Conservation (phyloP, 30 jellyfish, hydroid and myxozoan species). For the Phacellophora camtschatica region DNA sequence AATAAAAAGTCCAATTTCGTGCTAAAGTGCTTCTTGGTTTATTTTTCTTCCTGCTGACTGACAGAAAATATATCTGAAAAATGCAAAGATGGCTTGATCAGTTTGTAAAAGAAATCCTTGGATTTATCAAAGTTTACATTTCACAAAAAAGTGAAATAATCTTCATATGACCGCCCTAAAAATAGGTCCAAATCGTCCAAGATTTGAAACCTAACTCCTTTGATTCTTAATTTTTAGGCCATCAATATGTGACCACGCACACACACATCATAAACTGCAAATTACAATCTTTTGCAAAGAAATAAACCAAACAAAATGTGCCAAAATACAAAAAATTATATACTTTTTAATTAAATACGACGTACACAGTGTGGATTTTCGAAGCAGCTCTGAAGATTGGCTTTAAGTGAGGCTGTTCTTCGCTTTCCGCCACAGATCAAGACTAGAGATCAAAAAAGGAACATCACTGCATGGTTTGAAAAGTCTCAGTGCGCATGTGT, state of each 20-base stretch:
- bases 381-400: not conserved
- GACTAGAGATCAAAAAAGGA: constrained; percentile 15
- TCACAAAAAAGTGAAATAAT: no score
- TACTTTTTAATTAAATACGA: not conserved
- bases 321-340: no score
- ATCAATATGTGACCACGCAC: not conserved
- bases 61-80: no score
- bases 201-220: no score
- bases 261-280: not conserved
- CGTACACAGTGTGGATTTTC: not conserved
- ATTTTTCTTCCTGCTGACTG: no score
- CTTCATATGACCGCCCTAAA: no score
- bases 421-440: not conserved
- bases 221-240: not conserved
- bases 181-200: no score
- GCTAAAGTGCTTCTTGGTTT: no score
- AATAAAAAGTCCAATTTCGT: no score
- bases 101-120: no score
- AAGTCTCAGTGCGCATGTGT: constrained; percentile 25
- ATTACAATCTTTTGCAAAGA: not conserved
- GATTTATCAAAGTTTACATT: no score
- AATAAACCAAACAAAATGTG: not conserved
- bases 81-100: no score
- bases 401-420: not conserved
- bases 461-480: constrained; percentile 30